phyloP scores from a whole-genome alignment of 2,113 vertebrate species.

The Pandion haliaetus region DNA sequence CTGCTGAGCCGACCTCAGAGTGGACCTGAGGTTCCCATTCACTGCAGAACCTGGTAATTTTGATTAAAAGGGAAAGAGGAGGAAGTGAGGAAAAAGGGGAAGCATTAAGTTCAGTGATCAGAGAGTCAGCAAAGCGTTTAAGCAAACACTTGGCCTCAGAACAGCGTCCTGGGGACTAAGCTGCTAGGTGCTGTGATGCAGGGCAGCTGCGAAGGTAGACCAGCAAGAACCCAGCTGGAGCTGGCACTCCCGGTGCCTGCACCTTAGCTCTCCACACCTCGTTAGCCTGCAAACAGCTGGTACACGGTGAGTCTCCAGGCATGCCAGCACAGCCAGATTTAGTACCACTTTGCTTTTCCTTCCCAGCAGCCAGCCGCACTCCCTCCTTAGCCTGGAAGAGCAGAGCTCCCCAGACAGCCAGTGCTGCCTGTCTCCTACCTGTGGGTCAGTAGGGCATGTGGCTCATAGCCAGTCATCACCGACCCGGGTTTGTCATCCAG shows the following conservation, averaged over 20 bases:
- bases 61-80: neutral
- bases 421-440: neutral
- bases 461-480: neutral
- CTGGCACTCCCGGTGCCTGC: rapidly evolving
- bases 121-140: neutral
- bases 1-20: neutral
- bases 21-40: neutral
- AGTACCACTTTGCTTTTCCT: neutral
- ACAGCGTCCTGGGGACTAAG: rapidly evolving
- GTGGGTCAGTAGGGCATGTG: rapidly evolving
- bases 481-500: neutral
- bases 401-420: neutral
- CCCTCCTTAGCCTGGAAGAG: neutral
- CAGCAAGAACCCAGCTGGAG: neutral
- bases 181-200: too few species aligned
- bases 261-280: neutral
- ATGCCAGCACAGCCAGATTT: neutral
- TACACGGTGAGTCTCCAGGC: neutral
- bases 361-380: neutral
- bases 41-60: neutral
- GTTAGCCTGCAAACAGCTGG: neutral
- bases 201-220: neutral
- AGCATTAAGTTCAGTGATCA: neutral
- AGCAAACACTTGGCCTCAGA: rapidly evolving
- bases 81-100: neutral